Conservation (phyloP, 2,888 invertebrate species). For the Hirtodrosophila trivittata region DNA sequence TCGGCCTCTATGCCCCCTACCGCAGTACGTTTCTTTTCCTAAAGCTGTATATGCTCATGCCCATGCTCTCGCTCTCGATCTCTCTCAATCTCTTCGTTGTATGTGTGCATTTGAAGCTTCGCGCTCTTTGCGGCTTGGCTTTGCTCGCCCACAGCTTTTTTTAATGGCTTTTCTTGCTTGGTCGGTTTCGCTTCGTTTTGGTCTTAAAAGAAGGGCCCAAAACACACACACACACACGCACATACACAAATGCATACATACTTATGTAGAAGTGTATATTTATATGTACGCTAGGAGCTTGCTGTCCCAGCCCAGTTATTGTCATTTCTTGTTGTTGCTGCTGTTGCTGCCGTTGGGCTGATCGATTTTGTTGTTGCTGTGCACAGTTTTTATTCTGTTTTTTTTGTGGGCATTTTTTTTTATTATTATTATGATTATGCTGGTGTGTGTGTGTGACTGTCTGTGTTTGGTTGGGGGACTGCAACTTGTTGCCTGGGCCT, state of each 20-base stretch:
- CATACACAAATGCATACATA: constrained; percentile 3
- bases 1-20: constrained; percentile 27
- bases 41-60: neutral
- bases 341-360: constrained; percentile 37
- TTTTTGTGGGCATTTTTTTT: constrained; percentile 41
- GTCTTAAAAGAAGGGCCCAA: constrained; percentile 70
- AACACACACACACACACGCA: constrained; percentile 28
- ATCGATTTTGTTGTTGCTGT: constrained; percentile 56
- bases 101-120: constrained; percentile 35
- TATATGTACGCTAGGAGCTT: constrained; percentile 18
- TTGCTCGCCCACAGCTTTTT: constrained; percentile 68
- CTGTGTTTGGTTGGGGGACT: constrained; percentile 42
- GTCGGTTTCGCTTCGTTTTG: constrained; percentile 60
- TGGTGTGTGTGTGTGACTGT: constrained; percentile 19
- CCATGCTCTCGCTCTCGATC: constrained; percentile 8
- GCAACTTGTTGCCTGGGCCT: constrained; percentile 66
- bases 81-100: constrained; percentile 33
- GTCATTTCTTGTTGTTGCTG: constrained; percentile 47
- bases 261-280: constrained; percentile 3
- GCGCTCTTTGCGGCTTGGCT: constrained; percentile 24
- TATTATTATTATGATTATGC: constrained; percentile 44
- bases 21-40: neutral
- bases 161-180: constrained; percentile 69
- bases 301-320: constrained; percentile 58
- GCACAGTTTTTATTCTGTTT: constrained; percentile 23